phyloP scores from a whole-genome alignment of 1,140 invertebrate species.

The Drosophila insularis region DNA sequence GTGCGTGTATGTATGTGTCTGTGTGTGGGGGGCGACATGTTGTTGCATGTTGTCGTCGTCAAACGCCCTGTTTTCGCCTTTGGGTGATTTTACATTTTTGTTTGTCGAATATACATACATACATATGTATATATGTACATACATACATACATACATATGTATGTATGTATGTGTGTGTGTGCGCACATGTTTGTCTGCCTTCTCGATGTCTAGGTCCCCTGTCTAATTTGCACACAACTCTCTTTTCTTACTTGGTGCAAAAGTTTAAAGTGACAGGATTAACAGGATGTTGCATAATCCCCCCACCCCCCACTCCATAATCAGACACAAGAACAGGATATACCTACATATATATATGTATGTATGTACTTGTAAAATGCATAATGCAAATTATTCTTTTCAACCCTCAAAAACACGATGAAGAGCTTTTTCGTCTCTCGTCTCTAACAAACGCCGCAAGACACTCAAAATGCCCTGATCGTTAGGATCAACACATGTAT shows the following conservation, averaged over 20 bases:
- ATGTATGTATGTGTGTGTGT: slow-evolving; percentile 19
- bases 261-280: slow-evolving; percentile 81
- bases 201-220: slow-evolving; percentile 23
- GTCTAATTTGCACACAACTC: slow-evolving; percentile 68
- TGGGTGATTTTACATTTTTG: slow-evolving; percentile 61
- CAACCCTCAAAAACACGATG: slow-evolving; percentile 20
- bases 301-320: slow-evolving; percentile 20
- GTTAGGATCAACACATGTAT: too few relatives aligned
- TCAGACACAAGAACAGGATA: slow-evolving; percentile 75
- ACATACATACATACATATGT: slow-evolving; percentile 25
- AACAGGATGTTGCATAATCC: slow-evolving; percentile 82
- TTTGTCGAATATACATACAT: slow-evolving; percentile 38
- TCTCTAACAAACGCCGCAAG: not conserved
- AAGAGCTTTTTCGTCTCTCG: not conserved
- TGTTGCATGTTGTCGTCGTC: slow-evolving; percentile 65
- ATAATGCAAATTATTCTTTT: slow-evolving; percentile 47
- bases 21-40: slow-evolving; percentile 53
- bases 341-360: slow-evolving; percentile 31
- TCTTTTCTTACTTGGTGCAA: slow-evolving; percentile 43
- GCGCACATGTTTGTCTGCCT: not conserved
- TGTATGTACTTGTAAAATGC: slow-evolving; percentile 47
- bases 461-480: too few relatives aligned
- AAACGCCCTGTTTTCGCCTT: slow-evolving; percentile 39
- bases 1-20: slow-evolving; percentile 35
- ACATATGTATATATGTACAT: slow-evolving; percentile 28